These are phyloP conservation scores for Dinothrombium tinctorium DNA, from an alignment of 1,140 invertebrate genomes.

Conservation along the genomic window DNA sequence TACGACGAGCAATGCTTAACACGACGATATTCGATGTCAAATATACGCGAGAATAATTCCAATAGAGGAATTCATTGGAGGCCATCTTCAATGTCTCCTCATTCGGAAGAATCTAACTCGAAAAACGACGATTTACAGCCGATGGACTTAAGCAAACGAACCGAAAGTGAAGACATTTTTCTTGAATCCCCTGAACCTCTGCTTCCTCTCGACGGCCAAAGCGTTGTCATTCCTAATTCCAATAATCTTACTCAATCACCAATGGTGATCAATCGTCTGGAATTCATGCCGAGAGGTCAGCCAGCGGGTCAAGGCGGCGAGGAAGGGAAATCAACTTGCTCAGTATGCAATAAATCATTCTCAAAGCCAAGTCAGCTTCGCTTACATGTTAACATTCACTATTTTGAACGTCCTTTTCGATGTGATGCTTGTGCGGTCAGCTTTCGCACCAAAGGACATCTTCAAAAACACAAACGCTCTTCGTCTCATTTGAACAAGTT, in stretches of 20 bases:
- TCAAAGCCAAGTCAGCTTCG: conserved; percentile 63
- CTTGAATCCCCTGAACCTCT: no score
- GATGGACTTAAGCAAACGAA: no score
- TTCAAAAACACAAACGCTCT: conserved; percentile 71
- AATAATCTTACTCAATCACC: no score
- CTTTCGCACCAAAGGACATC: conserved; percentile 68
- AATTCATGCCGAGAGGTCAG: background rate
- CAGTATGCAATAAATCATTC: conserved; percentile 71
- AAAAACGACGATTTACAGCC: no score
- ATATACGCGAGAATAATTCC: no score
- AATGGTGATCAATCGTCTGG: no score
- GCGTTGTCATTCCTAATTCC: no score
- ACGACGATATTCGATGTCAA: conserved; percentile 12
- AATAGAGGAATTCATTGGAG: no score
- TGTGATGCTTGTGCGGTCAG: conserved; percentile 74
- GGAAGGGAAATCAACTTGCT: conserved; percentile 54
- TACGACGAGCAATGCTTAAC: background rate
- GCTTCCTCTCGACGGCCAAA: no score
- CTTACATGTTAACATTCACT: conserved; percentile 85
- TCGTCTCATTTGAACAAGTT: conserved; percentile 70
- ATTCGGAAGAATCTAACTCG: no score
- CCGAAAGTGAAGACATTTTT: no score
- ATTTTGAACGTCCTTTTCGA: conserved; percentile 69
- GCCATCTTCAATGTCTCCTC: no score
- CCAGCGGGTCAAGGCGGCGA: background rate